Evolutionary conservation across 2,797 vertebrate genomes (phyloP).

Genomic region (Myiotriccus ornatus): DNA sequence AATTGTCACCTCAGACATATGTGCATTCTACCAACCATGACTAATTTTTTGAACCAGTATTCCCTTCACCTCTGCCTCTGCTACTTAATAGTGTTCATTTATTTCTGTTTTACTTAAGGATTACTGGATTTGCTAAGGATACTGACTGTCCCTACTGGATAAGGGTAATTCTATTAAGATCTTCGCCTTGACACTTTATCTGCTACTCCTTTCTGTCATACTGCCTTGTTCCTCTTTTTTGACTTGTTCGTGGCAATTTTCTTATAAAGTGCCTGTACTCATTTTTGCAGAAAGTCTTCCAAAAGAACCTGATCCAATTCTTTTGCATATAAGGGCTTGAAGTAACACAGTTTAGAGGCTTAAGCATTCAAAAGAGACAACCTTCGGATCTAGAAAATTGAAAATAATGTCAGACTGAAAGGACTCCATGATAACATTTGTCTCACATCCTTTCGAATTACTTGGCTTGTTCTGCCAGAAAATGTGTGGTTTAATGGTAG

Average conservation of each 20-base stretch:
- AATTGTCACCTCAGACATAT: neutral
- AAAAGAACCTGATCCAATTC: neutral
- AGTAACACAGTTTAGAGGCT: neutral
- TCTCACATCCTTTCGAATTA: slow-evolving; percentile 12
- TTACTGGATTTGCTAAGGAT: neutral
- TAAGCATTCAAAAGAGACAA: neutral
- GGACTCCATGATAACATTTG: neutral
- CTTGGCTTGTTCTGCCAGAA: neutral
- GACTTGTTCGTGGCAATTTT: neutral
- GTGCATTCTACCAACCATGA: neutral
- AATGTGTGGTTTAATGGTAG: neutral
- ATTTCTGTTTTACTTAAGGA: neutral
- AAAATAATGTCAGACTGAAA: neutral
- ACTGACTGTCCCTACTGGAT: neutral
- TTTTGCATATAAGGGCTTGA: neutral
- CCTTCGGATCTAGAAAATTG: neutral
- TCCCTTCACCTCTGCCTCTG: neutral
- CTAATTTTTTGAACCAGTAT: neutral
- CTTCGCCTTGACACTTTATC: neutral
- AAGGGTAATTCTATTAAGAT: neutral
- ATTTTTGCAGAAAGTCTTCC: neutral
- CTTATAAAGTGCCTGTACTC: neutral
- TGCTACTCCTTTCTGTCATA: neutral
- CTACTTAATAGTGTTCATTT: neutral
- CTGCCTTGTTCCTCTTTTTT: neutral